phyloP scores from a whole-genome alignment of 2,797 vertebrate genomes.

The Coregonus suidteri region DNA sequence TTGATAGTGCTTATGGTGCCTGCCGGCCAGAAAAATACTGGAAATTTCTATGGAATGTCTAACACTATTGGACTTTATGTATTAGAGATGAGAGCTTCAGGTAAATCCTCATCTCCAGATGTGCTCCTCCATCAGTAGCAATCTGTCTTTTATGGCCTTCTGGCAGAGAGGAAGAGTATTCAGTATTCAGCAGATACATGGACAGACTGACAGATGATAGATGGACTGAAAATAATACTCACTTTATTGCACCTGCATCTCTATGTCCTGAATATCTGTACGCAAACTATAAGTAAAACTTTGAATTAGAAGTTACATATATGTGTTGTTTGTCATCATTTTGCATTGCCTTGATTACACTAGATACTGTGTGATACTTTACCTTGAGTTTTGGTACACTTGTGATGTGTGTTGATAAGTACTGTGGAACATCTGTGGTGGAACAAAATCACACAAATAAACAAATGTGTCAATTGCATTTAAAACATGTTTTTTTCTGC shows the following conservation, averaged over 20 bases:
- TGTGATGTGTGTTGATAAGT: neutral
- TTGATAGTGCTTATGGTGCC: no score
- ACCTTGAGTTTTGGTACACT: slow-evolving; percentile 2
- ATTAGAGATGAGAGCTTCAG: neutral
- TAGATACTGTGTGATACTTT: neutral
- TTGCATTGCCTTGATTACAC: neutral
- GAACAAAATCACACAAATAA: neutral
- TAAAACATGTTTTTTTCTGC: neutral
- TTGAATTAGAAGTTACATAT: slow-evolving; percentile 24
- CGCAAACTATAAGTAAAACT: slow-evolving; percentile 36
- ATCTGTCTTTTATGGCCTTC: slow-evolving; percentile 32
- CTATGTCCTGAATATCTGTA: slow-evolving; percentile 47
- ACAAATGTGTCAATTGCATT: neutral
- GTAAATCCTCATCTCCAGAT: slow-evolving; percentile 46
- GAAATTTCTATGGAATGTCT: neutral
- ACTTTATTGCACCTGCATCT: slow-evolving; percentile 61
- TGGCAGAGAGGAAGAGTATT: slow-evolving; percentile 20
- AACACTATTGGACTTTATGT: slow-evolving; percentile 28
- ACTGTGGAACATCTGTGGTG: neutral
- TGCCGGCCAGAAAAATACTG: neutral
- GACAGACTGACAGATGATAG: neutral
- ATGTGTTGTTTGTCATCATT: neutral
- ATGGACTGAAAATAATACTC: slow-evolving; percentile 40
- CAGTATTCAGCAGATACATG: neutral
- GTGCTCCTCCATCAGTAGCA: slow-evolving; percentile 35